Percentiles rank a stretch among this genome's conserved stretches.
These are phyloP conservation scores for Drosophila ustulata DNA, from an alignment of 2,888 invertebrate species.

Conservation along the genomic window DNA sequence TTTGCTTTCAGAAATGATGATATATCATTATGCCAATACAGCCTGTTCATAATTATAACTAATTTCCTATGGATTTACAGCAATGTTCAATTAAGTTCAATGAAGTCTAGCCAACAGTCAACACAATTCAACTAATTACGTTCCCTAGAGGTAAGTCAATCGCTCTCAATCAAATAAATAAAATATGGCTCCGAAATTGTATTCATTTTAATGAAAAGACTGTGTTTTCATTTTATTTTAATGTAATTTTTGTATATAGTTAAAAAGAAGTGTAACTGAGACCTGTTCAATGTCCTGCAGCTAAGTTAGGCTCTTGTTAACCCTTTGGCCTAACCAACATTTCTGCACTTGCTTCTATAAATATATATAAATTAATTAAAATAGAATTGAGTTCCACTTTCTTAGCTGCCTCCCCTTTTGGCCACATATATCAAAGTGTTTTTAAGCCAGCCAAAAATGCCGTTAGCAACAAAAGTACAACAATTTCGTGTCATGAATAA, in stretches of 20 bases:
- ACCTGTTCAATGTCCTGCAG: neutral
- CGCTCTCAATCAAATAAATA: neutral
- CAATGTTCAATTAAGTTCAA: slow-evolving; percentile 1
- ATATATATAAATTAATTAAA: slow-evolving; percentile 20
- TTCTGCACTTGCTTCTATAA: neutral
- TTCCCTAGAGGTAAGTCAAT: too few species aligned
- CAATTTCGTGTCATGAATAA: slow-evolving; percentile 35
- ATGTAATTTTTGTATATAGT: too few species aligned
- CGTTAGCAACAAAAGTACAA: slow-evolving; percentile 44
- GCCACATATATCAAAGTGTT: slow-evolving; percentile 28
- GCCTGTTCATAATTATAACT: neutral
- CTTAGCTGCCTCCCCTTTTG: slow-evolving; percentile 1
- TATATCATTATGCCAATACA: slow-evolving; percentile 5
- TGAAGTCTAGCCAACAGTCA: neutral
- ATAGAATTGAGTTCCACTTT: slow-evolving; percentile 28
- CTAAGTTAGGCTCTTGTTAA: neutral
- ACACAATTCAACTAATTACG: neutral
- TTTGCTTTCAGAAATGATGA: neutral
- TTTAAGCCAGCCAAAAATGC: slow-evolving; percentile 30
- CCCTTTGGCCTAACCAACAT: neutral
- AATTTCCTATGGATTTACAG: slow-evolving; percentile 2
- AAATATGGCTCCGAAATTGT: neutral
- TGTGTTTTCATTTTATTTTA: too few species aligned
- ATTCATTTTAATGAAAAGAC: too few species aligned
- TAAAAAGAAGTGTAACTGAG: too few species aligned